Percentiles rank a stretch among this genome's conserved stretches.
These are phyloP conservation scores for Callopanchax toddi DNA, from an alignment of 2,113 vertebrate species.

Conservation along the genomic window DNA sequence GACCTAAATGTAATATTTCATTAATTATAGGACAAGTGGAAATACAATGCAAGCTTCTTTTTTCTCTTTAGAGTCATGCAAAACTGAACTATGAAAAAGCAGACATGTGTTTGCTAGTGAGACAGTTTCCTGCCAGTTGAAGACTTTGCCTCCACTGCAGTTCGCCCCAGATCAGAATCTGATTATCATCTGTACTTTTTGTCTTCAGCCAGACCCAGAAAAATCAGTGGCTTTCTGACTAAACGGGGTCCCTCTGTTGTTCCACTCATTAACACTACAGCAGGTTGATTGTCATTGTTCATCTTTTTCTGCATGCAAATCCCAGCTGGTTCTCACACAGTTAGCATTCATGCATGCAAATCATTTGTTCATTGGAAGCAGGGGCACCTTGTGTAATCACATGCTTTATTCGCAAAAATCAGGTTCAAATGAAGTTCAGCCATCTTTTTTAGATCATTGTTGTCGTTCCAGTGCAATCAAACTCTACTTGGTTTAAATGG, in stretches of 20 bases:
- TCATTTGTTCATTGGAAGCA: conserved; percentile 21
- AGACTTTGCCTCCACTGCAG: background rate
- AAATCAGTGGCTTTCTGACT: background rate
- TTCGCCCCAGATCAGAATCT: background rate
- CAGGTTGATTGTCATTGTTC: conserved; percentile 8
- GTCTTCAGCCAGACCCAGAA: background rate
- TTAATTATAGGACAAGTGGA: too few species aligned
- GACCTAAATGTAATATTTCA: too few species aligned
- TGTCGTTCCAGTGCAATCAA: background rate
- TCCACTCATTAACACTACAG: conserved; percentile 20
- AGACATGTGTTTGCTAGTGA: too few species aligned
- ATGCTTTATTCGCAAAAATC: conserved; percentile 17
- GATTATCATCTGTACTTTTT: conserved; percentile 7
- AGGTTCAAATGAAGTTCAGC: conserved; percentile 50
- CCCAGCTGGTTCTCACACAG: conserved; percentile 31
- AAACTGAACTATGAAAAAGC: too few species aligned
- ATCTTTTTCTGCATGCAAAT: conserved; percentile 14
- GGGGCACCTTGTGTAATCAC: conserved; percentile 25
- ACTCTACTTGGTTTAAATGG: conserved; percentile 21
- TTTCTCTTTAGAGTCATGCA: too few species aligned
- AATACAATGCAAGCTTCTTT: too few species aligned
- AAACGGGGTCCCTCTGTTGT: background rate
- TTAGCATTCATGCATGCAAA: conserved; percentile 35
- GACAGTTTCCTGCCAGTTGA: background rate
- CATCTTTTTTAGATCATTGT: conserved; percentile 6